Evolutionary conservation across 2,113 vertebrate genomes (phyloP).

Genomic region (Rhinolophus sinicus): DNA sequence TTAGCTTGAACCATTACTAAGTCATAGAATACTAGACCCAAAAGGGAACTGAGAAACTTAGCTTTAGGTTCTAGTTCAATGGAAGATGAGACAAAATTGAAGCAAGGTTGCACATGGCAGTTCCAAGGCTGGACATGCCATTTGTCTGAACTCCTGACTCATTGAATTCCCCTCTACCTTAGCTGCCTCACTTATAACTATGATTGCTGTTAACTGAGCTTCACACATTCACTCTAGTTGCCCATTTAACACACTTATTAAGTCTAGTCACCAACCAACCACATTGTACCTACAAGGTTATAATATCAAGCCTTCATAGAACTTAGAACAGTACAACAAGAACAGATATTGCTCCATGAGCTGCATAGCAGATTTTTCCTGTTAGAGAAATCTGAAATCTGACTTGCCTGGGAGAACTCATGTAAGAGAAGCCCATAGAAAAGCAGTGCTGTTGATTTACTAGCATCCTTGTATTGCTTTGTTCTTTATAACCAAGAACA

Average conservation of each 20-base stretch:
- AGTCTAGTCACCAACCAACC: neutral
- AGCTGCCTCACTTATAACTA: neutral
- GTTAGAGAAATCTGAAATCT: neutral
- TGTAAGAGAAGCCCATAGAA: neutral
- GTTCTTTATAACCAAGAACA: neutral
- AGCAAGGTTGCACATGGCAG: no score
- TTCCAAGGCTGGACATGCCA: neutral
- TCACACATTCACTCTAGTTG: neutral
- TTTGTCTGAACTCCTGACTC: no score
- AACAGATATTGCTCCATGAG: neutral
- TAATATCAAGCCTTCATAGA: neutral
- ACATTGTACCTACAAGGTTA: neutral
- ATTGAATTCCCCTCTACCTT: neutral
- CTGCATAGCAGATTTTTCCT: neutral
- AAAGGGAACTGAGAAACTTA: neutral
- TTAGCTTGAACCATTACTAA: neutral
- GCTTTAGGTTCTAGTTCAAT: neutral
- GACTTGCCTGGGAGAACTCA: neutral
- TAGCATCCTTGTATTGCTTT: neutral
- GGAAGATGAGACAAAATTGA: neutral
- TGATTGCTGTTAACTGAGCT: neutral
- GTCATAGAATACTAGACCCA: neutral
- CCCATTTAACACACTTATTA: neutral
- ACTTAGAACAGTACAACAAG: neutral
- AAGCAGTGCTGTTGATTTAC: neutral